Evolutionary conservation across 37 sponge, comb jelly and placozoan genomes (phyloP), one percentile per base, ranked within the genome.

Genomic region (Halisarca cf. caerulea): DNA sequence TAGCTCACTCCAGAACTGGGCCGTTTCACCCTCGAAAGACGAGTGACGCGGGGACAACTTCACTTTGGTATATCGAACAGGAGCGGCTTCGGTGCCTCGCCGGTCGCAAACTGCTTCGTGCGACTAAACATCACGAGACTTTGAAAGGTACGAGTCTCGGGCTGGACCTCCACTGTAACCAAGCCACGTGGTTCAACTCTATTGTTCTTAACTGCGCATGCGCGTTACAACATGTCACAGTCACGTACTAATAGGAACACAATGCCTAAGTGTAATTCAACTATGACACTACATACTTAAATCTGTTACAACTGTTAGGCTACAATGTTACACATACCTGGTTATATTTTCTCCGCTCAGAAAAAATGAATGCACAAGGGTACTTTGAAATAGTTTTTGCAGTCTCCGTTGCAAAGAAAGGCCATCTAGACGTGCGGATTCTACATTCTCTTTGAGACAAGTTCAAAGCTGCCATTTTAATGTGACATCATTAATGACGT

Each of bases 21-120:
- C 33, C 69, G 33, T 68, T 68, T 68, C 69, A 68, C 33, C 69
- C 69, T 68, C 69, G 4, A 34, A 68, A 68, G 4, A 68, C 69
- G 14, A 30, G 11, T 28, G 33, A 17, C 35, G 33, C 35, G 17
- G 33, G 69, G 33, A 68, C 7, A 34, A 28, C 35, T 68, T 28
- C 69, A 34, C 35, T 34, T 4, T 30, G 34, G 35, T 28, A 34
- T 27, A 34, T 34, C 69, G 15, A 27, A 27, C 7, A 4, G 34
- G 33, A 68, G 69, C 17, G 32, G 35, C 30, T 27, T 4, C 28
- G 35, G 32, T 28, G 33, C 33, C 35, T 28, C 35, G 32, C 3
- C 3, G 69, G 32, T 68, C 35, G 23, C 3, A 2, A 6, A 68
- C 17, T 28, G 14, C 30, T 68, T 68, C 69, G 33, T 28, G 35